A percentile compares a stretch with the other conserved stretches of the same genome.
Evolutionary conservation across 2,888 invertebrate genomes (phyloP).

Genomic region (Xestia rhomboidea): DNA sequence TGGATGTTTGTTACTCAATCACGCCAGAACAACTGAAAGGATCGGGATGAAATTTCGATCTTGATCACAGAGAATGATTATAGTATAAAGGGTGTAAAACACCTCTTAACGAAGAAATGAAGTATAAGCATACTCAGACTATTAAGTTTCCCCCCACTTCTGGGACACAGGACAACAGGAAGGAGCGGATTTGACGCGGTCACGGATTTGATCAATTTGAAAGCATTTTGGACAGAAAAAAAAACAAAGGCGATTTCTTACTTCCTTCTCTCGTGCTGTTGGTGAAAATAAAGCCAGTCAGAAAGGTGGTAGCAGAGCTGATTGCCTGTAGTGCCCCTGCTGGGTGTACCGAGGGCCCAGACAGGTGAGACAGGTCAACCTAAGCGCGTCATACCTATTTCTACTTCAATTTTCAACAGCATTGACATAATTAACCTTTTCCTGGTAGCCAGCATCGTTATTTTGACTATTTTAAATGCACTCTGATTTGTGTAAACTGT

Average conservation of each 20-base stretch:
- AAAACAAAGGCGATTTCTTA: background rate
- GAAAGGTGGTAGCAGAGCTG: background rate
- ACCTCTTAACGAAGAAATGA: too few relatives aligned
- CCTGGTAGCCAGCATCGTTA: background rate
- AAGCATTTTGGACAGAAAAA: background rate
- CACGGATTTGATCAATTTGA: background rate
- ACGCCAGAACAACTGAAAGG: too few relatives aligned
- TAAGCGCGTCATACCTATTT: background rate
- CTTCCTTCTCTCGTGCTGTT: background rate
- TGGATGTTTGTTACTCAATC: too few relatives aligned
- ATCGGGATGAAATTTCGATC: too few relatives aligned
- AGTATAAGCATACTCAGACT: too few relatives aligned
- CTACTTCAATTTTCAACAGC: background rate
- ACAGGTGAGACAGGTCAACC: background rate
- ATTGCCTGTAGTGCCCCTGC: background rate
- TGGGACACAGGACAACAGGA: background rate
- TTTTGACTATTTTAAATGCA: background rate
- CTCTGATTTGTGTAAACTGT: background rate
- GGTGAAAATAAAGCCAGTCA: background rate
- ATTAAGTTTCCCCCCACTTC: too few relatives aligned
- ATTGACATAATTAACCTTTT: background rate
- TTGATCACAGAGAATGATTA: too few relatives aligned
- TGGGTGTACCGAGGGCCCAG: background rate
- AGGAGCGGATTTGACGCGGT: background rate
- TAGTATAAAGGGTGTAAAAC: too few relatives aligned